Conservation (phyloP, 2,797 vertebrate species). For the Rhabdophis nuchalis region DNA sequence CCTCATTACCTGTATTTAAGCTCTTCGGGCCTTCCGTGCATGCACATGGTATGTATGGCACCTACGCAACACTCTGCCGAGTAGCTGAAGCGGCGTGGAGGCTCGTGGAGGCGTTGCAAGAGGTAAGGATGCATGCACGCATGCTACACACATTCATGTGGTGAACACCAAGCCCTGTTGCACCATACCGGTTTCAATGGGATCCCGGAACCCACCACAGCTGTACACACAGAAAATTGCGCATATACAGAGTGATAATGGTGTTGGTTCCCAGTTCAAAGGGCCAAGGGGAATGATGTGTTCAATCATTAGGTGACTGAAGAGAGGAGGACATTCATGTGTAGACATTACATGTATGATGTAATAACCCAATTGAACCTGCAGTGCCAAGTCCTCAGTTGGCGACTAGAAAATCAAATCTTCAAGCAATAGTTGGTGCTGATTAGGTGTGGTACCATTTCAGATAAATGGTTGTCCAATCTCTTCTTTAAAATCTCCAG, state of each 20-base stretch:
- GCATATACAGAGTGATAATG: background rate
- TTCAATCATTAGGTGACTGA: background rate
- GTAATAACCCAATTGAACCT: background rate
- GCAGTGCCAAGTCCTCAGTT: background rate
- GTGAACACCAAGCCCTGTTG: too few relatives aligned
- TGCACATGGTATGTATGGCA: too few relatives aligned
- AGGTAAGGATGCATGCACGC: too few relatives aligned
- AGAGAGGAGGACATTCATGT: background rate
- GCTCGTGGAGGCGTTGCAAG: too few relatives aligned
- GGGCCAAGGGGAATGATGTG: background rate
- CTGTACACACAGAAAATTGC: too few relatives aligned
- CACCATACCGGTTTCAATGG: too few relatives aligned
- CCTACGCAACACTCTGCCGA: too few relatives aligned
- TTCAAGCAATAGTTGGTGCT: background rate
- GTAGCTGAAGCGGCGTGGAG: too few relatives aligned
- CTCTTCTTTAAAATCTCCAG: background rate
- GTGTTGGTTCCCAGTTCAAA: background rate
- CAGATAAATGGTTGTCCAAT: background rate
- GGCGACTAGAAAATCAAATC: background rate
- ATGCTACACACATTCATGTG: too few relatives aligned
- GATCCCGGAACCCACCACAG: too few relatives aligned
- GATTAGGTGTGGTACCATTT: background rate
- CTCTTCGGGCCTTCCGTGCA: too few relatives aligned
- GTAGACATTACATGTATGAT: background rate
- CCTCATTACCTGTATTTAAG: too few relatives aligned